phyloP scores from a whole-genome alignment of 2,888 invertebrate genomes.

The Drosophila nr. perissopoda region DNA sequence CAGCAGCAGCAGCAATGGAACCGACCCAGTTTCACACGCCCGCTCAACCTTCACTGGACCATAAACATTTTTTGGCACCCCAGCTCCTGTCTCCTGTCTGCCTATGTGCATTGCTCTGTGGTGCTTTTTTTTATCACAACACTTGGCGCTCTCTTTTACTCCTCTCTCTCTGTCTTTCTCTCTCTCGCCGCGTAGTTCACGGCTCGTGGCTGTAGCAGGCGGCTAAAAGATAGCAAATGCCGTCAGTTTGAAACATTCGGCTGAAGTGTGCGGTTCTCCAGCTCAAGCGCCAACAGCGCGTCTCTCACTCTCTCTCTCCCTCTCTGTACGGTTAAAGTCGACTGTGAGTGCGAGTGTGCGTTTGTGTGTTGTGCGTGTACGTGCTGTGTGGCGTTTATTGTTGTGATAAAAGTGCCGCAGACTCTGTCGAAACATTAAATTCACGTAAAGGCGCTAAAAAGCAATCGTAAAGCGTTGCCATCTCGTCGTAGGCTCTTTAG shows the following conservation, averaged over 20 bases:
- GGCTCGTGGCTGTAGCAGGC: constrained; percentile 25
- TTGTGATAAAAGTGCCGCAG: constrained; percentile 46
- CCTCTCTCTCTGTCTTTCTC: constrained; percentile 2
- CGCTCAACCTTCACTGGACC: constrained; percentile 46
- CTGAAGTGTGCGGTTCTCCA: constrained; percentile 75
- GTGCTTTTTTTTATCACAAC: constrained; percentile 63
- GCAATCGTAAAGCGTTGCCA: constrained; percentile 38
- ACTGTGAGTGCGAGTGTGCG: constrained; percentile 2
- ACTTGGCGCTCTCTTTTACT: constrained; percentile 38
- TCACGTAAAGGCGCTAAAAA: constrained; percentile 55
- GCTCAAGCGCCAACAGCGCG: constrained; percentile 56
- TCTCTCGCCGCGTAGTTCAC: constrained; percentile 6
- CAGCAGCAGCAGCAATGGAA: constrained; percentile 5
- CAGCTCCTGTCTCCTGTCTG: constrained; percentile 24
- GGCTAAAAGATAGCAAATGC: constrained; percentile 58
- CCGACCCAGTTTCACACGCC: constrained; percentile 57
- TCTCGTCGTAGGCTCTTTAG: constrained; percentile 28
- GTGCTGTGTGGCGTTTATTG: constrained; percentile 46
- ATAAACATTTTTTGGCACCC: constrained; percentile 51
- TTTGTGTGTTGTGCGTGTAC: constrained; percentile 5
- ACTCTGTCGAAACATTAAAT: constrained; percentile 54
- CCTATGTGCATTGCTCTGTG: constrained; percentile 24
- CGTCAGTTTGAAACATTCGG: constrained; percentile 79
- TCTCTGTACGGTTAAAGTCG: constrained; percentile 26
- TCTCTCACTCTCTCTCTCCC: constrained; percentile 27